Base-by-base conservation (phyloP, 2,797 vertebrate genomes). In the Corythornis leucogaster region DNA sequence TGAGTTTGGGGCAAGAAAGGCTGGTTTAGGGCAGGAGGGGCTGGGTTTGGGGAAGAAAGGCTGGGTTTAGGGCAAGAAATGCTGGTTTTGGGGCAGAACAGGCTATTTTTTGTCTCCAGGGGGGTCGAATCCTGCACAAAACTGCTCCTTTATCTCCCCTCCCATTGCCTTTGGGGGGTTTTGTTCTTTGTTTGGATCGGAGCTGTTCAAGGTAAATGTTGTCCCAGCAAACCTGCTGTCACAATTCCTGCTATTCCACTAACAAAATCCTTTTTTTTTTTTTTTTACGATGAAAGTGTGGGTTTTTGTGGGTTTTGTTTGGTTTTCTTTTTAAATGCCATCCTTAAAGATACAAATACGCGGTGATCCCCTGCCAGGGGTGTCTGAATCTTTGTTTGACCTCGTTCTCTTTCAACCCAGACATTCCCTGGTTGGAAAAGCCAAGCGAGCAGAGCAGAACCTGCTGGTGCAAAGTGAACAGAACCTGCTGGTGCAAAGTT, bases 141-240 rank as follows among this genome's bases (percentile, higher is more conserved):
- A 55, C 14, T 90, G 5, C n/a, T 38, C 13, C 0, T 80, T 88
- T 75, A 17, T 93, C 85, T 91, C 85, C 57, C 64, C 3, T 50
- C 3, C 46, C 1, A 26, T 10, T 74, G 84, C 85, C 67, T 80
- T 48, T 58, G 54, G 75, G 75, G 68, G 68, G n/a, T 77, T 87
- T 84, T 89, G 50, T 77, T 85, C 90, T 93, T 61, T 54, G 57
- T 90, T 70, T 77, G 61, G 64, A 82, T 87, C 50, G 64, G 61
- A 74, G 78, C 75, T 82, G 88, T 89, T 77, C 50, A 48, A 92
- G 55, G 71, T 90, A 89, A 88, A 70, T 30, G 64, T 87, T 90
- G 35, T 14, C 38, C 38, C 38, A 38, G 77, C 63, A 50, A 77
- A 87, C 74, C 61, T 50, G 35, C 42, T 16, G 33, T 18, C 3